Evolutionary conservation across 2,888 invertebrate genomes (phyloP), one percentile per base, ranked within the genome.

Genomic region (Thecophora atra): DNA sequence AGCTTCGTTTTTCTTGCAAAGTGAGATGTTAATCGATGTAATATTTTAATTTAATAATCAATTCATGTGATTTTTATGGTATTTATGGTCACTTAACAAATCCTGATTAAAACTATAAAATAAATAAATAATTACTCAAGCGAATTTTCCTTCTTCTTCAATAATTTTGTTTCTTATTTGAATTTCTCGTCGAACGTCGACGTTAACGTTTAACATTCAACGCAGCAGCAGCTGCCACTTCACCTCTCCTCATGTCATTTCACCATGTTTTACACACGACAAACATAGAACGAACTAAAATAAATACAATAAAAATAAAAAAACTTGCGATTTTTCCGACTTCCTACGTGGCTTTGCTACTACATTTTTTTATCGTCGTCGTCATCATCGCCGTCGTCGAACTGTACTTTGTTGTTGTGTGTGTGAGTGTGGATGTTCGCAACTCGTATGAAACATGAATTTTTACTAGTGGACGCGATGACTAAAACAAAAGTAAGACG

Each of bases 211-310:
- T 66, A 52, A 66, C 21, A 21, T 47, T 2, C 69, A 51, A 47
- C 24, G 17, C 24, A 19, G 21, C 68, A 44, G 58, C 62, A 71
- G 70, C 64, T 71, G 56, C 64, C n/a, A 71, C 64, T 64, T 64
- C 70, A 17, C 21, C 52, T 37, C 37, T 8, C 37, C 37, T 37
- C 37, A 37, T 11, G 6, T 37, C 37, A 37, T 11, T 37, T 37
- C 37, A 37, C 2, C 37, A 0, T 11, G 11, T 37, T 2, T 11
- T 11, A 37, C 37, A n/a, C 63, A 54, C n/a, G 8, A 15, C n/a
- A 7, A 64, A 37, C 64, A 58, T 54, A 64, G 64, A n/a, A 70
- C 13, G 44, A 13, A 56, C n/a, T 19, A 7, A 5, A 54, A 54
- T 21, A 15, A 19, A 56, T 60, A 71, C 64, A 26, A 19, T 52